A percentile compares a stretch with the other conserved stretches of the same genome.
Evolutionary conservation across 2,888 invertebrate genomes (phyloP).

Genomic region (Chouioia cunea): DNA sequence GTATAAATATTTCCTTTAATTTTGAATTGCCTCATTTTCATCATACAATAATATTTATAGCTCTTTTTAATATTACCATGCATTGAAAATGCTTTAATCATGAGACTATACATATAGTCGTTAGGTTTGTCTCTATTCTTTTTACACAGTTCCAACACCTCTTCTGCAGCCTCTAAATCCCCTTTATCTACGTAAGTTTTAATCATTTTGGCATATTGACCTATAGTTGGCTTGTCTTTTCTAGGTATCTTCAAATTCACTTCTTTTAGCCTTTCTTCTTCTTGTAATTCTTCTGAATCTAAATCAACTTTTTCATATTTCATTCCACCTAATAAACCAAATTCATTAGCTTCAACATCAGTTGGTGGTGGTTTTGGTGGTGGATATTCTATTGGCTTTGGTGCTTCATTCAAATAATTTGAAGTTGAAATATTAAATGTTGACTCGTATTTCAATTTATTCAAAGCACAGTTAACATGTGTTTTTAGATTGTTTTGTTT

Average conservation of each 20-base stretch:
- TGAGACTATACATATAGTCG: conserved; percentile 82
- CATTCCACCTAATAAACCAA: conserved; percentile 55
- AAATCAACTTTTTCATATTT: conserved; percentile 54
- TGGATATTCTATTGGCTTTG: conserved; percentile 32
- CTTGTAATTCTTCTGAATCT: conserved; percentile 54
- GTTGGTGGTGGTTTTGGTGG: background rate
- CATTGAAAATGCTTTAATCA: conserved; percentile 87
- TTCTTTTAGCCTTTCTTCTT: conserved; percentile 56
- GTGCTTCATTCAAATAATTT: conserved; percentile 29
- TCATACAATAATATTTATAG: conserved; percentile 84
- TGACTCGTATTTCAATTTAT: background rate
- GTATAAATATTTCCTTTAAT: conserved; percentile 84
- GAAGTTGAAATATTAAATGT: background rate
- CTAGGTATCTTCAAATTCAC: conserved; percentile 50
- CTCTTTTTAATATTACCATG: conserved; percentile 89
- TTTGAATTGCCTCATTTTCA: conserved; percentile 81
- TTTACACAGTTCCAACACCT: conserved; percentile 83
- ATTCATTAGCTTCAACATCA: conserved; percentile 45
- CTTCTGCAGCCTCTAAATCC: conserved; percentile 82
- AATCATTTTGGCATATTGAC: conserved; percentile 80
- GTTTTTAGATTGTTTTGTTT: background rate
- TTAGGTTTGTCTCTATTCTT: conserved; percentile 84
- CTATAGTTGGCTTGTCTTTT: conserved; percentile 70
- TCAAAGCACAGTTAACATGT: background rate
- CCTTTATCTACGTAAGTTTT: conserved; percentile 76